These are phyloP conservation scores for Sycobia sp. DNA, from an alignment of 1,140 invertebrate genomes.

Conservation along the genomic window DNA sequence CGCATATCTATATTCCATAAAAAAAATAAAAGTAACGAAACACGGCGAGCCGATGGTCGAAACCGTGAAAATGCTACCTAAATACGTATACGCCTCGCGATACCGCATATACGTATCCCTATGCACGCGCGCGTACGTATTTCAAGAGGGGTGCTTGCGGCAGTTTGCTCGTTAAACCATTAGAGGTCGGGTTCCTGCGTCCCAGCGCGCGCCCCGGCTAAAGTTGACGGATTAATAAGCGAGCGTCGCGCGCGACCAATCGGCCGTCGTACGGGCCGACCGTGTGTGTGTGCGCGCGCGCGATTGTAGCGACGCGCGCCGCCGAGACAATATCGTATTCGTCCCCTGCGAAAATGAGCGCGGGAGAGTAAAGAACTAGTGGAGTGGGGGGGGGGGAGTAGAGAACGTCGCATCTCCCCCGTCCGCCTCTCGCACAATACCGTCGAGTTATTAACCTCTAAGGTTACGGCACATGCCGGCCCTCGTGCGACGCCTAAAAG, in stretches of 20 bases:
- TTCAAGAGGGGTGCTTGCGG: too few relatives aligned
- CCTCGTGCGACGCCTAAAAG: slow-evolving; percentile 1
- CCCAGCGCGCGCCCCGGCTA: too few relatives aligned
- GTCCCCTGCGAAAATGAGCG: too few relatives aligned
- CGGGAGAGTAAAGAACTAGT: too few relatives aligned
- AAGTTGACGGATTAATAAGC: slow-evolving; percentile 60
- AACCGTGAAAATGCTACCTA: too few relatives aligned
- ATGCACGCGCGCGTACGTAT: too few relatives aligned
- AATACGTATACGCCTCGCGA: too few relatives aligned
- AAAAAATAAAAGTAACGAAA: too few relatives aligned
- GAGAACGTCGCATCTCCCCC: slow-evolving; percentile 19
- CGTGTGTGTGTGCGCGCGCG: too few relatives aligned
- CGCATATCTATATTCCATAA: too few relatives aligned
- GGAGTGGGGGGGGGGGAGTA: neutral
- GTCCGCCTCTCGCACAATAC: slow-evolving; percentile 12
- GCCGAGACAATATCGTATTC: slow-evolving; percentile 59
- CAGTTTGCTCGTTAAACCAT: slow-evolving; percentile 41
- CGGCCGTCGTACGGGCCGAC: slow-evolving; percentile 55
- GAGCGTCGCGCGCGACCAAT: slow-evolving; percentile 56
- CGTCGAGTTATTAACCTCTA: slow-evolving; percentile 59
- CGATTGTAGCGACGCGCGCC: slow-evolving; percentile 12
- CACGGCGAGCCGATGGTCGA: too few relatives aligned
- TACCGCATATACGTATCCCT: too few relatives aligned
- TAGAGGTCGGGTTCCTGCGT: slow-evolving; percentile 44
- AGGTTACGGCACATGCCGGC: slow-evolving; percentile 52